Conservation (phyloP, 2,113 vertebrate species). For the Callithrix jacchus region DNA sequence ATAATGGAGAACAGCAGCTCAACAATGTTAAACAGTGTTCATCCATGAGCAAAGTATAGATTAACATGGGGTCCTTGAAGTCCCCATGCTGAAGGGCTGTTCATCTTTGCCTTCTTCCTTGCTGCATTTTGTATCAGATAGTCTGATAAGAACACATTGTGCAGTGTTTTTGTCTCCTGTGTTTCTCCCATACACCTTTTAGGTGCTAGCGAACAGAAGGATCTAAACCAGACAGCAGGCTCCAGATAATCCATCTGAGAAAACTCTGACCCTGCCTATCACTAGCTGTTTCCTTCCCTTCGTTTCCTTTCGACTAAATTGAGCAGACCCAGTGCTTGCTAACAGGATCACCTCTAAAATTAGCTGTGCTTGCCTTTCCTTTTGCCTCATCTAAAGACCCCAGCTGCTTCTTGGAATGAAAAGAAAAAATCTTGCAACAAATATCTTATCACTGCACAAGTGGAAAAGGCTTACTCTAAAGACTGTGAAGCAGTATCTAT, state of each 20-base stretch:
- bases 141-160: background rate
- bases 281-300: background rate
- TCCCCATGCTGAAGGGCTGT: background rate
- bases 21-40: background rate
- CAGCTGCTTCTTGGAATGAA: background rate
- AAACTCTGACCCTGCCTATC: background rate
- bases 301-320: slow-evolving; percentile 11
- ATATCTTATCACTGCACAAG: background rate
- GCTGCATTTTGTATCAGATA: background rate
- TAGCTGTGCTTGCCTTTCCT: background rate
- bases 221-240: background rate
- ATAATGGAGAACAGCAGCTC: background rate
- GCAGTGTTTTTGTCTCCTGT: background rate
- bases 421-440: background rate
- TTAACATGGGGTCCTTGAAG: background rate
- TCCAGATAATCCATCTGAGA: background rate
- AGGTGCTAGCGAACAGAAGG: background rate
- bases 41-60: background rate
- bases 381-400: background rate
- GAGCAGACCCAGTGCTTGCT: background rate
- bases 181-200: background rate
- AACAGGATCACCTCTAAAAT: background rate
- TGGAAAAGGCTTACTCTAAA: background rate
- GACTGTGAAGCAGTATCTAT: background rate
- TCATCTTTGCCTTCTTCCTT: background rate